phyloP scores from a whole-genome alignment of 64 coral and sea anemone genomes.

The Acropora tenuis region DNA sequence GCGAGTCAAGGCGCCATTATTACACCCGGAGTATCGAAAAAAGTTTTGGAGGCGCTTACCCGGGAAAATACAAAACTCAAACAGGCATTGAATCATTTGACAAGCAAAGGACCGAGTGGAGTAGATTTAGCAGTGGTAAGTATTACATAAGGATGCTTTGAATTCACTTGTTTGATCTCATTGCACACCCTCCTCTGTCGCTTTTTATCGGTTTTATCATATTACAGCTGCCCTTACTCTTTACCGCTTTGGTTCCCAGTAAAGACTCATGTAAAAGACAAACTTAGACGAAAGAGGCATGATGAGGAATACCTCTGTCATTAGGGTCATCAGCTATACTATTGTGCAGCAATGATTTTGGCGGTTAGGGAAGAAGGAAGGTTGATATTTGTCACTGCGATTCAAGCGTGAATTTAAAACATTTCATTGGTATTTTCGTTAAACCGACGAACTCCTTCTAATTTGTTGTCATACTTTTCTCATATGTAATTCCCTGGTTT shows the following conservation, averaged over 20 bases:
- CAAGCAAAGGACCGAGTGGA: conserved; percentile 56
- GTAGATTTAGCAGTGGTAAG: conserved; percentile 86
- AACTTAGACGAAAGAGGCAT: no score
- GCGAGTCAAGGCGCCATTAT: conserved; percentile 63
- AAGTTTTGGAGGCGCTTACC: conserved; percentile 78
- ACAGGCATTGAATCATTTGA: conserved; percentile 78
- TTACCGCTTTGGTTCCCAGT: no score
- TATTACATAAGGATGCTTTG: neutral
- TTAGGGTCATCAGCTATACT: no score
- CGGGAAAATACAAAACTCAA: conserved; percentile 83
- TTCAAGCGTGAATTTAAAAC: neutral
- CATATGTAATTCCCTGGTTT: neutral
- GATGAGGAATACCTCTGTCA: no score
- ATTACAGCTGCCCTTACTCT: no score
- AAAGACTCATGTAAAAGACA: no score
- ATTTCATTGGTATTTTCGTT: neutral
- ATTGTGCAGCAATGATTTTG: no score
- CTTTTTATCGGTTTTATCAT: neutral
- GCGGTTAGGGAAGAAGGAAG: neutral
- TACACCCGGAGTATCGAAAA: conserved; percentile 87
- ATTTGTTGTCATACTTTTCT: neutral
- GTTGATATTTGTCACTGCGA: neutral
- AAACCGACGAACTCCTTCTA: neutral
- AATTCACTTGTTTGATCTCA: neutral
- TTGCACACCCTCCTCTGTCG: no score